Conservation (phyloP, 2,888 invertebrate species). For the Taenaris catops region DNA sequence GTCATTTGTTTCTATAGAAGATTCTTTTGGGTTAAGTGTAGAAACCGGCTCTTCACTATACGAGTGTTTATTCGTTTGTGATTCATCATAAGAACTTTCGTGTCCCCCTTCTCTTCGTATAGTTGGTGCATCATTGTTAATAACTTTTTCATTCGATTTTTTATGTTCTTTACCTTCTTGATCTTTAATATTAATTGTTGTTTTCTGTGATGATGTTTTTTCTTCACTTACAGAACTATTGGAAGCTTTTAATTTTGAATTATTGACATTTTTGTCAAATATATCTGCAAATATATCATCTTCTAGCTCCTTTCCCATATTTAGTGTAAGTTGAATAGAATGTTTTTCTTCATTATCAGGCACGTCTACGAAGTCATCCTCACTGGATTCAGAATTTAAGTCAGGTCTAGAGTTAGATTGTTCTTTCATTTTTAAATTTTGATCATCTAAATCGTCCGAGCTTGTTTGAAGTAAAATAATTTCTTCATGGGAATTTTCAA, state of each 20-base stretch:
- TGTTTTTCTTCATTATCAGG: constrained; percentile 55
- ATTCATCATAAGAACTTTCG: no score
- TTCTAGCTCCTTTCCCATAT: constrained; percentile 42
- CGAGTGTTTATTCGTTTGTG: no score
- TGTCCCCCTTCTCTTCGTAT: no score
- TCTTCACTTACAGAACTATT: no score
- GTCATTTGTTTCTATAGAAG: constrained; percentile 5
- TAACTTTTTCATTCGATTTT: no score
- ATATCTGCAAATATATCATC: constrained; percentile 89
- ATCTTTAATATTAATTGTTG: no score
- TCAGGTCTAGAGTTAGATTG: constrained; percentile 4
- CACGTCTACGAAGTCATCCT: constrained; percentile 76
- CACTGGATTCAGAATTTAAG: constrained; percentile 48
- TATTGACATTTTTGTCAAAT: constrained; percentile 46
- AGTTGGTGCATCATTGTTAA: no score
- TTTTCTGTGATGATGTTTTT: no score
- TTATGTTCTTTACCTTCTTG: no score
- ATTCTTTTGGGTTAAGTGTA: no score
- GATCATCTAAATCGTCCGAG: constrained; percentile 32
- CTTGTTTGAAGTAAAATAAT: constrained; percentile 48
- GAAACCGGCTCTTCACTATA: no score
- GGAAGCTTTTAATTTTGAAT: no score
- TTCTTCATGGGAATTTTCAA: constrained; percentile 41
- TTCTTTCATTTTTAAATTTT: constrained; percentile 10
- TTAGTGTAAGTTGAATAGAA: constrained; percentile 63